Evolutionary conservation across 1,140 invertebrate genomes (phyloP).

Genomic region (Pogonomyrmex californicus): DNA sequence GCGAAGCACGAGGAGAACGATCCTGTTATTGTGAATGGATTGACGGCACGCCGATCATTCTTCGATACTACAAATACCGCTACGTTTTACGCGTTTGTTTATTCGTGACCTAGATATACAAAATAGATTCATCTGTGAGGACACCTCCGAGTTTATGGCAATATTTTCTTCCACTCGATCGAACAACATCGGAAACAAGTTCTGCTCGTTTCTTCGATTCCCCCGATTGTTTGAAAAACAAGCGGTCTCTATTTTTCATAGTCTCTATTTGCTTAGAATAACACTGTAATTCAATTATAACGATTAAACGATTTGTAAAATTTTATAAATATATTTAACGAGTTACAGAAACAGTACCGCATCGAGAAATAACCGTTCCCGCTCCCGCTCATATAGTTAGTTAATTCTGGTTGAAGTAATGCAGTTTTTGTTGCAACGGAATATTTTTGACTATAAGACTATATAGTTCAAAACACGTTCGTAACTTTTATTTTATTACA

Average conservation of each 20-base stretch:
- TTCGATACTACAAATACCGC: constrained; percentile 36
- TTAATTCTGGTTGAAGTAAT: too few relatives aligned
- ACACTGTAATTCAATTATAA: constrained; percentile 6
- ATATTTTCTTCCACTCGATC: constrained; percentile 31
- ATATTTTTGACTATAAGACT: too few relatives aligned
- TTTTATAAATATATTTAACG: background rate
- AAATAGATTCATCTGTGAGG: constrained; percentile 27
- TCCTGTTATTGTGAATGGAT: constrained; percentile 56
- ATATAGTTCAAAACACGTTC: too few relatives aligned
- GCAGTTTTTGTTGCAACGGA: too few relatives aligned
- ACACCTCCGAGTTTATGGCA: constrained; percentile 47
- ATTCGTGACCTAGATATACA: constrained; percentile 39
- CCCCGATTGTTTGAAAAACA: constrained; percentile 32
- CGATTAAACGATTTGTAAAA: background rate
- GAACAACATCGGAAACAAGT: constrained; percentile 22
- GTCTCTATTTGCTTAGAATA: background rate
- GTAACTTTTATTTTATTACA: too few relatives aligned
- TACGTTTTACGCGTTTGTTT: constrained; percentile 44
- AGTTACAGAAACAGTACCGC: background rate
- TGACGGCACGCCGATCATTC: constrained; percentile 53
- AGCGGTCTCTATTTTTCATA: background rate
- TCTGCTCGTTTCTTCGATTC: background rate
- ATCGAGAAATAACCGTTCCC: background rate
- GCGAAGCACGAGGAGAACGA: constrained; percentile 27
- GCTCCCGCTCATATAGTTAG: too few relatives aligned